Evolutionary conservation across 2,888 invertebrate species (phyloP).

Genomic region (Drosophila ustulata): DNA sequence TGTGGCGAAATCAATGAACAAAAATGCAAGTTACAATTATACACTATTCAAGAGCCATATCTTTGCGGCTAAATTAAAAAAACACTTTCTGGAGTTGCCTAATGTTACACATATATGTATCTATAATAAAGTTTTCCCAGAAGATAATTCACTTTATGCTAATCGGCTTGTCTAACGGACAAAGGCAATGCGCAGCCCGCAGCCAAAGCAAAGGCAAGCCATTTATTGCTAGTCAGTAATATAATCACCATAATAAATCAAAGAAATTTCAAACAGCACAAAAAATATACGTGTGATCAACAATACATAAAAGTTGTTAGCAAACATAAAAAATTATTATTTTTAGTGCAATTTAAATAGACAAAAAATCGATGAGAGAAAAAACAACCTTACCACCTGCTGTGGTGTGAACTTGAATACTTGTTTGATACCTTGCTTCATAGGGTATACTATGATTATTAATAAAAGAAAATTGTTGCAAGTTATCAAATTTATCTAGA

Average conservation of each 20-base stretch:
- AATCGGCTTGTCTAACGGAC: constrained; percentile 26
- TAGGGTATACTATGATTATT: neutral
- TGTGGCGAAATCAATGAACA: neutral
- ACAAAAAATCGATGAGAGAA: neutral
- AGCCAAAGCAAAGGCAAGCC: constrained; percentile 18
- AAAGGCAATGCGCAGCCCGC: constrained; percentile 18
- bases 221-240: constrained; percentile 19
- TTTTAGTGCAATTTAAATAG: constrained; percentile 26
- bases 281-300: constrained; percentile 29
- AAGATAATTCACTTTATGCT: constrained; percentile 33
- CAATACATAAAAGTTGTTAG: constrained; percentile 33
- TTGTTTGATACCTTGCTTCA: neutral
- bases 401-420: constrained; percentile 38
- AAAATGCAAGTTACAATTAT: neutral
- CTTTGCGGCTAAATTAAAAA: neutral
- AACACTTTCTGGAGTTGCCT: neutral
- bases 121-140: constrained; percentile 14
- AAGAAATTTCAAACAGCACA: constrained; percentile 41
- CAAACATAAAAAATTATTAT: constrained; percentile 32
- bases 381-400: constrained; percentile 26
- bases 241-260: constrained; percentile 62
- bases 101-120: constrained; percentile 8
- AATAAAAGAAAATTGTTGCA: neutral
- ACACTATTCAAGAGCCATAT: neutral
- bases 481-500: too few relatives aligned